These are phyloP conservation scores for Thripadectes ignobilis DNA, from an alignment of 2,797 vertebrate genomes.

Conservation along the genomic window DNA sequence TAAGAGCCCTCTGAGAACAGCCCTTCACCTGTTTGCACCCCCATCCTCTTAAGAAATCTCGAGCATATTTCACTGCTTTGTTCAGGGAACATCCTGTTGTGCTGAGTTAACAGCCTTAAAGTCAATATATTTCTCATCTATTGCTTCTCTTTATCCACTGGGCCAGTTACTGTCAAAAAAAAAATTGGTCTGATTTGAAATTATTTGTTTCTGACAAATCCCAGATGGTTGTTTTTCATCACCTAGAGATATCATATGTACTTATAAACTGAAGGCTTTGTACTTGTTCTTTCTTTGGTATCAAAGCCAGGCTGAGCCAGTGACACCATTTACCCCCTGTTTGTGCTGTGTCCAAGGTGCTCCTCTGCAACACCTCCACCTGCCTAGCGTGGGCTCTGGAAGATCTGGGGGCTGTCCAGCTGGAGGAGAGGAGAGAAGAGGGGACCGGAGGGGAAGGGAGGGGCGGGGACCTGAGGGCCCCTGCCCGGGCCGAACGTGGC, in stretches of 20 bases:
- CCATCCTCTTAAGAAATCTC: not conserved
- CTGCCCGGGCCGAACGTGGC: too few species aligned
- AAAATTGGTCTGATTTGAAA: not conserved
- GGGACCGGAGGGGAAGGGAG: too few species aligned
- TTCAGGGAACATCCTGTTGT: not conserved
- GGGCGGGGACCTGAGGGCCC: too few species aligned
- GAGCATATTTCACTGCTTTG: not conserved
- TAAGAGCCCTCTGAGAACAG: not conserved
- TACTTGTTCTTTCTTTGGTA: not conserved
- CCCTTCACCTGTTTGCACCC: not conserved
- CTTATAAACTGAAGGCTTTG: not conserved
- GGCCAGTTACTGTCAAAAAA: not conserved
- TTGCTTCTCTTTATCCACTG: slow-evolving; percentile 1
- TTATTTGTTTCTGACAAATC: slow-evolving; percentile 2
- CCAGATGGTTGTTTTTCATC: not conserved
- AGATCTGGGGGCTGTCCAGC: not conserved
- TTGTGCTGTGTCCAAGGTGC: not conserved
- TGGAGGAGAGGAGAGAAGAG: not conserved
- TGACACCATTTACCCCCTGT: not conserved
- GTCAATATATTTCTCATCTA: not conserved
- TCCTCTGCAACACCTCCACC: not conserved
- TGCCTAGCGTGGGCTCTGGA: not conserved
- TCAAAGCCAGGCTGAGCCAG: not conserved
- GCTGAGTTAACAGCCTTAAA: not conserved
- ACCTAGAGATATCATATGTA: not conserved